A percentile compares a stretch with the other conserved stretches of the same genome.
phyloP scores from a whole-genome alignment of 2,888 invertebrate species.

The Oxystoma pomonae region DNA sequence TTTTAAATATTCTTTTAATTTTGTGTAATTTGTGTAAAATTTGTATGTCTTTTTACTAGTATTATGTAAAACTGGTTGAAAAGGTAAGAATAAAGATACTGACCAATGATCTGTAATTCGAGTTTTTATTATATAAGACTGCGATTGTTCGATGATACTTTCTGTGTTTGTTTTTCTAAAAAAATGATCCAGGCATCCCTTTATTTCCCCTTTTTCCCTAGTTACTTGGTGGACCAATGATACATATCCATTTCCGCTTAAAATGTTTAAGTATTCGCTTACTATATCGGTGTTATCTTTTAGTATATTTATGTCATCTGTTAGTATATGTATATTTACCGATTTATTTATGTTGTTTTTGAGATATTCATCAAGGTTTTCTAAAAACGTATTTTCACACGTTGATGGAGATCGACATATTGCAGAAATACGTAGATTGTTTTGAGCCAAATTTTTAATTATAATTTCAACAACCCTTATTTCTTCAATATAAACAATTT shows the following conservation, averaged over 20 bases:
- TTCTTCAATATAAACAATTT: not conserved
- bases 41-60: not conserved
- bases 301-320: constrained; percentile 1
- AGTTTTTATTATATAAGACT: not conserved
- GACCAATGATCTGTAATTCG: not conserved
- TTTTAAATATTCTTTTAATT: too few species aligned
- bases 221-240: too few species aligned
- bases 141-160: not conserved
- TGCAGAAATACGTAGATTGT: not conserved
- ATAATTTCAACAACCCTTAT: not conserved
- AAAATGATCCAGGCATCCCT: not conserved
- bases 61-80: not conserved
- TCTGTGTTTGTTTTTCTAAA: not conserved
- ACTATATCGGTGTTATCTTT: not conserved
- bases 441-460: not conserved
- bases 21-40: too few species aligned
- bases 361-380: too few species aligned
- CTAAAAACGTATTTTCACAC: not conserved
- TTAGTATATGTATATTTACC: not conserved
- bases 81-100: not conserved
- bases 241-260: too few species aligned
- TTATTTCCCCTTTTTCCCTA: too few species aligned
- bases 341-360: too few species aligned
- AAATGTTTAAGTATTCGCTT: too few species aligned
- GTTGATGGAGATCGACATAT: not conserved